Evolutionary conservation across 1,140 invertebrate species (phyloP).

Genomic region (Pantala flavescens): DNA sequence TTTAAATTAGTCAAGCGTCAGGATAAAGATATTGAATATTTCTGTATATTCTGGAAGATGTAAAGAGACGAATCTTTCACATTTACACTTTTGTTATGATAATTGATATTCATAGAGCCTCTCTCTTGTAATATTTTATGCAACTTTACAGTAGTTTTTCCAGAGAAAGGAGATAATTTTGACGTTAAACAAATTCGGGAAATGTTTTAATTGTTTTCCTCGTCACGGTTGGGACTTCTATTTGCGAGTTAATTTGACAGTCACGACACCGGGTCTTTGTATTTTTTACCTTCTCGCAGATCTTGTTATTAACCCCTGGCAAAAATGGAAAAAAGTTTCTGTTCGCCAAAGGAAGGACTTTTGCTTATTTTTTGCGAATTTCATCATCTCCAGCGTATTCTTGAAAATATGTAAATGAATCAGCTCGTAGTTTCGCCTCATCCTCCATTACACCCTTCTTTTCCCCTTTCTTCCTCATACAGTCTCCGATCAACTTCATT

Average conservation of each 20-base stretch:
- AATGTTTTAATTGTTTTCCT: too few relatives aligned
- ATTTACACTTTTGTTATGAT: too few relatives aligned
- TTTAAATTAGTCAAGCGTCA: too few relatives aligned
- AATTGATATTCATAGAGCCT: too few relatives aligned
- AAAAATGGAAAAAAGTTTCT: neutral
- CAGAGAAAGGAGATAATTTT: too few relatives aligned
- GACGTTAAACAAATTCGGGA: too few relatives aligned
- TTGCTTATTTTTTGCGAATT: neutral
- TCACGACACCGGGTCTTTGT: neutral
- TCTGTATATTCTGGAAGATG: too few relatives aligned
- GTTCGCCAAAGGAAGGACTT: neutral
- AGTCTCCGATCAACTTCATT: too few relatives aligned
- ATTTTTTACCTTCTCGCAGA: neutral
- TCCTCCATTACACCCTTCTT: neutral
- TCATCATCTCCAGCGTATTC: neutral
- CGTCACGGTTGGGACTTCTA: neutral
- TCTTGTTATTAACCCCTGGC: slow-evolving; percentile 5
- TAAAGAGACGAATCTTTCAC: too few relatives aligned
- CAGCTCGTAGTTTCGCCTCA: neutral
- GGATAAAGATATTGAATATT: too few relatives aligned
- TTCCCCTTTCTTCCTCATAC: neutral
- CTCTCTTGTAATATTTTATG: too few relatives aligned
- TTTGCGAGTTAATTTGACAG: slow-evolving; percentile 9
- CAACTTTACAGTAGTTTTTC: too few relatives aligned
- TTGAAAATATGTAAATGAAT: neutral